Evolutionary conservation across 2,113 vertebrate genomes (phyloP).

Genomic region (Oncorhynchus keta): DNA sequence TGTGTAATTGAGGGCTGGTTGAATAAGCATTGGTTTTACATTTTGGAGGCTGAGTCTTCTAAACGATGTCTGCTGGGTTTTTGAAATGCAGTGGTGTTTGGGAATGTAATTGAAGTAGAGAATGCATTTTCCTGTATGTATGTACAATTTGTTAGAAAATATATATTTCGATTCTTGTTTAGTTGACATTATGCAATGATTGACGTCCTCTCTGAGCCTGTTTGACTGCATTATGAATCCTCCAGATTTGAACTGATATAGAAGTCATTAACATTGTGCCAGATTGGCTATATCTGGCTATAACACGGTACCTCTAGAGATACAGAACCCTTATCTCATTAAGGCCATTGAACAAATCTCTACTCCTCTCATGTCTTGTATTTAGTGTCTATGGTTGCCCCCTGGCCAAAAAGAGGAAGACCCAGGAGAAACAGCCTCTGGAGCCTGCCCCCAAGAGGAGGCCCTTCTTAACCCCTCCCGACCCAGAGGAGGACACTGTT

Average conservation of each 20-base stretch:
- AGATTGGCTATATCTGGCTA: too few species aligned
- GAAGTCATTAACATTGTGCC: too few species aligned
- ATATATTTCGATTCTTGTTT: not conserved
- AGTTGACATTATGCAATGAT: not conserved
- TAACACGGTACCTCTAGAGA: too few species aligned
- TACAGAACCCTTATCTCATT: not conserved
- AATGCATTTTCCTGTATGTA: constrained; percentile 12
- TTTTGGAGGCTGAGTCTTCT: constrained; percentile 34
- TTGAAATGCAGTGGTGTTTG: constrained; percentile 9
- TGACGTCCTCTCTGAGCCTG: not conserved
- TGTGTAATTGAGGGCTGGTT: constrained; percentile 66
- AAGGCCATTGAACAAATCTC: not conserved
- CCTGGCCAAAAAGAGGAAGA: constrained; percentile 96
- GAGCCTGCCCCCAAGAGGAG: constrained; percentile 90
- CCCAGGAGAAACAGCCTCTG: constrained; percentile 89
- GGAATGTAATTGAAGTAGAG: constrained; percentile 13
- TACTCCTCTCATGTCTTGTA: constrained; percentile 22
- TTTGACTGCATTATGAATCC: not conserved
- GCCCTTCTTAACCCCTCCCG: constrained; percentile 79
- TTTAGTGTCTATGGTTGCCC: constrained; percentile 95
- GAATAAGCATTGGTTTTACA: constrained; percentile 54
- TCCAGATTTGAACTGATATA: not conserved
- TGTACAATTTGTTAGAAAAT: not conserved
- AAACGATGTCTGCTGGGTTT: constrained; percentile 25
- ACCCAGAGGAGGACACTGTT: constrained; percentile 80